Base-by-base conservation (phyloP, 2,888 invertebrate species). In the Chrysolina americana region DNA sequence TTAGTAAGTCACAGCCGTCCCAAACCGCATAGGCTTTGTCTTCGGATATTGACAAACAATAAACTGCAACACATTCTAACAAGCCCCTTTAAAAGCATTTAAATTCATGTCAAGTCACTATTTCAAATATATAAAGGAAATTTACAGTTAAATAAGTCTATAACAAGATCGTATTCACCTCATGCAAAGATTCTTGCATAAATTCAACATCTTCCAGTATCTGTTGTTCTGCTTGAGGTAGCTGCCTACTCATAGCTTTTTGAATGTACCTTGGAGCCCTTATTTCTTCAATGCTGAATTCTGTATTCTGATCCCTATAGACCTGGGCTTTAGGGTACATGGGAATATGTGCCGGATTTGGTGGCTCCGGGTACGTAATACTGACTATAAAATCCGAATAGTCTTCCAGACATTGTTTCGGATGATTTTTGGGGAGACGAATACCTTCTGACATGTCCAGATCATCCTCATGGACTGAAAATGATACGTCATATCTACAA, bases 231-330 rank as follows among this genome's bases (percentile, higher is more conserved):
- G 21, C 47, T n/a, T 28, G 15, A 3, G 65, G 71, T 41, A 56
- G 44, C 28, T 50, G 68, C 53, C 68, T 53, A 6, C 41, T 76
- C 70, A 50, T 75, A 28, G 71, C 84, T 85, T 88, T 88, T 66
- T 82, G 82, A 85, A 87, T 87, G 85, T 92, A 93, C 84, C 90
- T 89, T 81, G 89, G 89, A 75, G 93, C 92, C 83, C 92, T 89
- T 79, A 95, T 89, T 89, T 95, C 95, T 89, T 95, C 95, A 89
- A 95, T 91, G 85, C 94, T 93, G 87, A 91, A 92, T 89, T 95
- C 95, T 78, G 90, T 90, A 78, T 91, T 91, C 2, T 82, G 81
- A 81, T 91, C 91, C 74, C 86, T 86, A 83, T 93, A 93, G 17
- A 93, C 92, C 88, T 91, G 89, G 78, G 90, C 86, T 85, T 94